These are phyloP conservation scores for Perithous albicinctus DNA, from an alignment of 2,888 invertebrate species.

Conservation along the genomic window DNA sequence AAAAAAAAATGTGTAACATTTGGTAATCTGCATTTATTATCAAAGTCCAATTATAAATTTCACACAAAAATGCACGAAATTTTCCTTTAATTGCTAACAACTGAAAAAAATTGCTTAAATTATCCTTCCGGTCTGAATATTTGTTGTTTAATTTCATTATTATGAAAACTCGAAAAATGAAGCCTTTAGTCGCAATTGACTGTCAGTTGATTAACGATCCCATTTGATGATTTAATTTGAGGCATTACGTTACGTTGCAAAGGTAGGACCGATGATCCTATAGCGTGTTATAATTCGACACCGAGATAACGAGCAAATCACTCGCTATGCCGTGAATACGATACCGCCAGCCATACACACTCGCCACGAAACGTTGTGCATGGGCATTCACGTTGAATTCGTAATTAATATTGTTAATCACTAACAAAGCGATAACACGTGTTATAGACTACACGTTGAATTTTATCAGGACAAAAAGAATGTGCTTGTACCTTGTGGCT, in stretches of 20 bases:
- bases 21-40: too few species aligned
- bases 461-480: too few species aligned
- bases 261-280: background rate
- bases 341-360: slow-evolving; percentile 24
- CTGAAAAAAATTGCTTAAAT: too few species aligned
- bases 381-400: slow-evolving; percentile 6
- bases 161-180: background rate
- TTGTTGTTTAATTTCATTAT: background rate
- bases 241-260: background rate
- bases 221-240: slow-evolving; percentile 20
- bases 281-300: slow-evolving; percentile 44
- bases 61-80: background rate
- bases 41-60: background rate
- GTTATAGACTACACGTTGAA: background rate
- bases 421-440: slow-evolving; percentile 15
- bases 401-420: slow-evolving; percentile 46
- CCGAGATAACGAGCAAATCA: slow-evolving; percentile 46
- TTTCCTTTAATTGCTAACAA: background rate
- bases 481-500: background rate
- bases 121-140: background rate
- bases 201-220: slow-evolving; percentile 39
- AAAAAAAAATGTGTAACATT: background rate
- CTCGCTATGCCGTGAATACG: slow-evolving; percentile 30
- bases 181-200: slow-evolving; percentile 33
- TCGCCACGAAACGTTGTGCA: background rate